Evolutionary conservation across 2,888 invertebrate genomes (phyloP), one percentile per base, ranked within the genome.

Genomic region (Sussaba pulchella): DNA sequence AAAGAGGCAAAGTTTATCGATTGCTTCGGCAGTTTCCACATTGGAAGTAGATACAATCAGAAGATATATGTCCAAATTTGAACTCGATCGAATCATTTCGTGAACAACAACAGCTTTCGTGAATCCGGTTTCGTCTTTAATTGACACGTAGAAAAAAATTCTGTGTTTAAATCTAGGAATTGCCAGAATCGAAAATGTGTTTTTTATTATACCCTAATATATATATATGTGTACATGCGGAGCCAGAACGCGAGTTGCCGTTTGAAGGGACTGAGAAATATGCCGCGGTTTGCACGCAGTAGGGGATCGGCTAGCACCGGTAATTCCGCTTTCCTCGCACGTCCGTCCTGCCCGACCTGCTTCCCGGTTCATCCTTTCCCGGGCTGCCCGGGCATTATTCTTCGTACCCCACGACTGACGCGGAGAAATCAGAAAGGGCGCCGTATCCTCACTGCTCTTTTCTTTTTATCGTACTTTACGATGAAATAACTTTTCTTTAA

Each of bases 261-360:
- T 66, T 24, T 24, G 14, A 72, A 67, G 57, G 43, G 39, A 66
- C 43, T 74, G 67, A 61, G 47, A 43, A 72, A 76, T 75, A 80
- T 79, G 41, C 74, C 52, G 21, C 17, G 64, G 64, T 12, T 54
- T 57, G 43, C 59, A 45, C 47, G 47, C 19, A 50, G 66, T 45
- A 59, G 59, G 50, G 36, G 59, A 12, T 24, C 19, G 31, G 67
- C 52, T 9, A 41, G 12, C 39, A 17, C 47, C n/a, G 50, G 47
- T 69, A 24, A 69, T 70, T 79, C 57, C 47, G 71, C 47, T 76
- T 82, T 82, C 76, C 41, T 73, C 64, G 75, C 82, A 82, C 82
- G 82, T 82, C 78, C 69, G 72, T 36, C 36, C 61, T 41, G 2
- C 69, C 64, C 50, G 61, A 64, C 66, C 57, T n/a, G 21, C 36